phyloP scores from a whole-genome alignment of 2,888 invertebrate genomes.

The Tinea trinotella region DNA sequence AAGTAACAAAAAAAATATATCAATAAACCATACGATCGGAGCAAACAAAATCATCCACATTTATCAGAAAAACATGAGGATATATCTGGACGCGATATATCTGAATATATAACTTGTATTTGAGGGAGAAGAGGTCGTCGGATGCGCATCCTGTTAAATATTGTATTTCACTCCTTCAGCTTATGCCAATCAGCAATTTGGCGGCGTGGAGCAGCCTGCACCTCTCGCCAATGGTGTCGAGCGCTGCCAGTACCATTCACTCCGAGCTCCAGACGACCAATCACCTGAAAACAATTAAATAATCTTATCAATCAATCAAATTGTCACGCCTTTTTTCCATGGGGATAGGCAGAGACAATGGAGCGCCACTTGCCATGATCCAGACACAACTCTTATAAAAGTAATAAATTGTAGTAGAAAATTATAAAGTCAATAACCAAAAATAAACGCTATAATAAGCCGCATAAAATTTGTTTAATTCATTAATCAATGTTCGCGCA shows the following conservation, averaged over 20 bases:
- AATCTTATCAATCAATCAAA: too few species aligned
- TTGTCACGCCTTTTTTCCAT: too few species aligned
- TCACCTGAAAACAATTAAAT: constrained; percentile 76
- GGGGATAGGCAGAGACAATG: too few species aligned
- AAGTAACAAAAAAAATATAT: too few species aligned
- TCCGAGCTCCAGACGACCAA: constrained; percentile 95
- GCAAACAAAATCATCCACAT: not conserved
- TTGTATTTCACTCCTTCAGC: constrained; percentile 85
- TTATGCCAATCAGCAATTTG: constrained; percentile 99
- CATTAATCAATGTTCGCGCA: too few species aligned
- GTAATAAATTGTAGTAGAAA: too few species aligned
- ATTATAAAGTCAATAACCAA: too few species aligned
- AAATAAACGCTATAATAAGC: too few species aligned
- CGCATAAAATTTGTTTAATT: too few species aligned
- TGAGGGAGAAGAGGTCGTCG: not conserved
- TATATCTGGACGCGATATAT: not conserved
- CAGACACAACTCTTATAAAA: too few species aligned
- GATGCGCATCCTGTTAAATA: not conserved
- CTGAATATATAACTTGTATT: not conserved
- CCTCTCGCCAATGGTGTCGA: constrained; percentile 97
- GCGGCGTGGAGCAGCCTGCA: constrained; percentile 95
- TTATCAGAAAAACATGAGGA: not conserved
- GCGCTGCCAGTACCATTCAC: constrained; percentile 87
- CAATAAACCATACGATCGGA: too few species aligned
- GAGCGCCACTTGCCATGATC: too few species aligned